Evolutionary conservation across 64 coral and sea anemone species (phyloP), one percentile per base, ranked within the genome.

Genomic region (Trachythela sp.): DNA sequence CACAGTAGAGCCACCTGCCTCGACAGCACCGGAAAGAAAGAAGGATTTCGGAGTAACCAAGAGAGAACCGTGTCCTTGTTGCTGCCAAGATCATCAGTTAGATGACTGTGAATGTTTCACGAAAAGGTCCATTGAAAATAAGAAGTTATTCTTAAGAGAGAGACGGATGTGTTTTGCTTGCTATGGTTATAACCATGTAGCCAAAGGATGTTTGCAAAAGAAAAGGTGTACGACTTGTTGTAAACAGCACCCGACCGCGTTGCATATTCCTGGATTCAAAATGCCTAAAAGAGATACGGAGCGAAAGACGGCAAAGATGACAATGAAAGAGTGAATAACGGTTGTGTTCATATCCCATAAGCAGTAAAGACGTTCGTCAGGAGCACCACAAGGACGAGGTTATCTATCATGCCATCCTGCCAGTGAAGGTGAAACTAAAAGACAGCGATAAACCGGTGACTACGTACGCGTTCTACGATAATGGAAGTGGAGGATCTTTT

Each of bases 351-450:
- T 42, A 40, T 88, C 42, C 42, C 11, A 11, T 45, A 45, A 45
- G 4, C 42, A 45, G 11, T 11, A 45, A 45, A 45, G 11, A 45
- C 4, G 42, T 6, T 11, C 4, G 11, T 11, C 4, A 45, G 11
- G 42, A 45, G 42, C 4, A 6, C 42, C 11, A 4, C 42, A 4
- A 6, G 11, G 41, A 89, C 34, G 40, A 83, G 1, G 54, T 27
- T 15, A 35, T 84, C 15, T 38, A 90, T 8, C 90, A 90, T 30
- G 87, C 88, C 26, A 89, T 94, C 2, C 84, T 94, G 14, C 90
- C 90, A 22, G 90, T 94, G 18, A 89, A 84, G 70, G n/a, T n/a
- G 15, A 92, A 77, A 34, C n/a, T 75, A 6, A 89, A 92, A 22
- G 84, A 14, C 24, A 59, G 83, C 8, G 29, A 36, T 13, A 18